Evolutionary conservation across 2,113 vertebrate species (phyloP).

Genomic region (Condylura cristata): DNA sequence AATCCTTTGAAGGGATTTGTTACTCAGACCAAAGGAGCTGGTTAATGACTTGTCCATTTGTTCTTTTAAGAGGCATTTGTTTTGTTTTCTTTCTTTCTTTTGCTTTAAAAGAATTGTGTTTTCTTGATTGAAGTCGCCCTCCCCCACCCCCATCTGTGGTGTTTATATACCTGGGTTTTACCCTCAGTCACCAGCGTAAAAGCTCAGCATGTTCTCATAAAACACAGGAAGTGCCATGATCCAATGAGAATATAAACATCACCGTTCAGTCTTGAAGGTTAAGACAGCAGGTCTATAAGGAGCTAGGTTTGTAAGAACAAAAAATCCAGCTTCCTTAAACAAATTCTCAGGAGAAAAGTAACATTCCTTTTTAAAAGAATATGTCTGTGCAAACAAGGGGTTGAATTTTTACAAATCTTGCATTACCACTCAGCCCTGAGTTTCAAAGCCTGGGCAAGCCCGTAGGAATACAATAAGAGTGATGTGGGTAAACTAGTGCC

Average conservation of each 20-base stretch:
- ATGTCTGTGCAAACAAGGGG: not conserved
- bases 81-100: constrained; percentile 66
- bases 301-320: constrained; percentile 51
- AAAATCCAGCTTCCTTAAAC: constrained; percentile 47
- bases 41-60: constrained; percentile 78
- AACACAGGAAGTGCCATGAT: constrained; percentile 74
- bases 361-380: not conserved
- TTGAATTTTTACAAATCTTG: not conserved
- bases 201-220: constrained; percentile 74
- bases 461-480: not conserved
- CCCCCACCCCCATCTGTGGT: not conserved
- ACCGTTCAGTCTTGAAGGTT: constrained; percentile 54
- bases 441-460: constrained; percentile 4
- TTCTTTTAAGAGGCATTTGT: constrained; percentile 77
- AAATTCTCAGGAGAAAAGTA: constrained; percentile 48
- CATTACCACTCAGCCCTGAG: not conserved
- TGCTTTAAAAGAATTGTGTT: constrained; percentile 72
- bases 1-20: constrained; percentile 81
- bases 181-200: constrained; percentile 64
- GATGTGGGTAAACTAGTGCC: not conserved
- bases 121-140: constrained; percentile 63
- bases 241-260: constrained; percentile 68
- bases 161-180: constrained; percentile 79
- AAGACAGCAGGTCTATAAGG: constrained; percentile 6
- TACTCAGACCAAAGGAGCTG: constrained; percentile 76